These are phyloP conservation scores for Petrocephalus zakoni DNA, from an alignment of 2,113 vertebrate genomes.

Conservation along the genomic window DNA sequence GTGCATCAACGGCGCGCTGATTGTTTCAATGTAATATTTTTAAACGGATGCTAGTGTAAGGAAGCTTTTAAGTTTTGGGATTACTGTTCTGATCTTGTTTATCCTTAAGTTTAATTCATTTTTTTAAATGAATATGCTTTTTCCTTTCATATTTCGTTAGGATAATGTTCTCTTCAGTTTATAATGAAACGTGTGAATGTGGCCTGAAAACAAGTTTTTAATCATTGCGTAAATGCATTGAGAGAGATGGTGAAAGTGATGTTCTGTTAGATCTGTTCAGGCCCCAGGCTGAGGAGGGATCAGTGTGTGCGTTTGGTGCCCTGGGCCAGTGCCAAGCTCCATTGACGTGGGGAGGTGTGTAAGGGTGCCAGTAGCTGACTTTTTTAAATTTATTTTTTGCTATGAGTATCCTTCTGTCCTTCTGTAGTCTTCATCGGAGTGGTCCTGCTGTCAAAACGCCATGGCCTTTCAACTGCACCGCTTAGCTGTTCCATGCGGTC, in stretches of 20 bases:
- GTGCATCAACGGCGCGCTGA: background rate
- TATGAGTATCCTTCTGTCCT: background rate
- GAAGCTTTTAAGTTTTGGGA: background rate
- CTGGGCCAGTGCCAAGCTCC: background rate
- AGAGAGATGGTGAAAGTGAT: background rate
- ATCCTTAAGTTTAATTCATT: background rate
- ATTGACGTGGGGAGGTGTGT: background rate
- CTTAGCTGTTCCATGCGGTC: background rate
- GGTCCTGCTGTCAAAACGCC: background rate
- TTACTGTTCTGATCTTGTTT: background rate
- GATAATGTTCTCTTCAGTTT: background rate
- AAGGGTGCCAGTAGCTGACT: background rate
- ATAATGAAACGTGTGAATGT: background rate
- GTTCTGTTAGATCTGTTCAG: background rate
- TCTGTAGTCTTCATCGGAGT: background rate
- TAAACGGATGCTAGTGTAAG: no score
- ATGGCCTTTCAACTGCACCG: background rate
- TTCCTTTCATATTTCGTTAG: background rate
- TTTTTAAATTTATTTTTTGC: background rate
- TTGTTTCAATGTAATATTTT: no score
- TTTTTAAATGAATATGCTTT: background rate
- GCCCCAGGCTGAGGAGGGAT: background rate
- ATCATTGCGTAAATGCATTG: background rate
- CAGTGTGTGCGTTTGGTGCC: background rate
- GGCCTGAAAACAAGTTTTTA: background rate